Percentiles rank a stretch among this genome's conserved stretches.
Evolutionary conservation across 2,797 vertebrate species (phyloP).

Genomic region (Agapornis canus): DNA sequence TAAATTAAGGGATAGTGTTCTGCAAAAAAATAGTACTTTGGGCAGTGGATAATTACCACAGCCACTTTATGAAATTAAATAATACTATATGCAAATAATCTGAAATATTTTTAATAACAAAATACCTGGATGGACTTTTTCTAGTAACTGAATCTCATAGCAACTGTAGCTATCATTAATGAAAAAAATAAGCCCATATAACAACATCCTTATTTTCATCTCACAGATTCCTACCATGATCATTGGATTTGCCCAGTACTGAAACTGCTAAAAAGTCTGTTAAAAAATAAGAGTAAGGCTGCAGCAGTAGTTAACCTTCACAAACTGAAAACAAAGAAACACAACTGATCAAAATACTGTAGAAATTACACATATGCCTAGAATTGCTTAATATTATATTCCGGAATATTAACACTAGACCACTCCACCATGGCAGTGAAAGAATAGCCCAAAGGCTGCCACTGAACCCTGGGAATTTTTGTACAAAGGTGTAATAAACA

Average conservation of each 20-base stretch:
- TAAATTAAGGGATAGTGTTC: not conserved
- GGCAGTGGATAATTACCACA: rapidly evolving
- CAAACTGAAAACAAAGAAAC: not conserved
- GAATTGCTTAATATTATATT: not conserved
- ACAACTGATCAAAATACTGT: not conserved
- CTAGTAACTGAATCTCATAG: not conserved
- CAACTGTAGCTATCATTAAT: not conserved
- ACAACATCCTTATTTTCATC: not conserved
- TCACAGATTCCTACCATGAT: not conserved
- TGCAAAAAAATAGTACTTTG: not conserved
- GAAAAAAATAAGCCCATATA: not conserved
- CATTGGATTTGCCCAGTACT: not conserved
- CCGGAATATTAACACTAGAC: not conserved
- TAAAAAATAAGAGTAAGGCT: not conserved
- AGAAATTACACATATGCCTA: not conserved
- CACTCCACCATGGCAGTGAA: not conserved
- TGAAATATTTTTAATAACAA: not conserved
- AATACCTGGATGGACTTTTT: not conserved
- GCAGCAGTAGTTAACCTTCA: not conserved
- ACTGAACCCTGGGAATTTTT: not conserved
- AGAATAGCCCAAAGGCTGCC: not conserved
- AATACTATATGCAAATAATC: not conserved
- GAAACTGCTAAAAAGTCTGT: not conserved
- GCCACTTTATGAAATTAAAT: not conserved
- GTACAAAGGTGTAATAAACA: not conserved